Conservation (phyloP, 2,113 vertebrate genomes). For the Baryphthengus martii region DNA sequence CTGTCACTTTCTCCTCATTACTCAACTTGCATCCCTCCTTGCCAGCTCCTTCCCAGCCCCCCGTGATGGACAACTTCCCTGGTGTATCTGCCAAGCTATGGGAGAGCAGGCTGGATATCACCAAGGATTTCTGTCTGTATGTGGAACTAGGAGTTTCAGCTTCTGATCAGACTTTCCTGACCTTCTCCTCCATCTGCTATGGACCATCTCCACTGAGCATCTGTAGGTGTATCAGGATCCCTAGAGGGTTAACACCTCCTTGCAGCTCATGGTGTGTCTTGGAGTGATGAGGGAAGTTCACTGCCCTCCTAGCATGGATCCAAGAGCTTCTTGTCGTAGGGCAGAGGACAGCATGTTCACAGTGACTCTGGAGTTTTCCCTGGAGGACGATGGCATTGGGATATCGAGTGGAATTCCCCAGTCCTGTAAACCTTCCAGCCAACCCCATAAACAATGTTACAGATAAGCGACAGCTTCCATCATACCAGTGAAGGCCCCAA, state of each 20-base stretch:
- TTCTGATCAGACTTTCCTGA: not conserved
- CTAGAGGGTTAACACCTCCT: conserved; percentile 41
- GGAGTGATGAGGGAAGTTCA: not conserved
- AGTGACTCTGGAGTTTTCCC: not conserved
- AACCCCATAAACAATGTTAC: not conserved
- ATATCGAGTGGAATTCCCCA: conserved; percentile 16
- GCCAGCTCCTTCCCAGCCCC: not conserved
- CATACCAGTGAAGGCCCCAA: not conserved
- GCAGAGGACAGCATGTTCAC: conserved; percentile 20
- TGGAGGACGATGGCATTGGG: not conserved
- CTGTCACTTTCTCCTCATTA: not conserved
- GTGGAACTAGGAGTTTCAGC: not conserved
- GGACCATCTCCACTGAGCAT: not conserved
- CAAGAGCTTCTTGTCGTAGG: not conserved
- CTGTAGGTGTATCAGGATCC: not conserved
- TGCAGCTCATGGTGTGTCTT: not conserved
- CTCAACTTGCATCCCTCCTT: not conserved
- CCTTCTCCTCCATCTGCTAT: not conserved
- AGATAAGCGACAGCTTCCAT: not conserved
- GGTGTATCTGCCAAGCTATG: not conserved
- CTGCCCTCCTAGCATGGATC: not conserved
- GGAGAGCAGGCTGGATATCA: not conserved
- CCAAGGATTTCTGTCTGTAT: not conserved
- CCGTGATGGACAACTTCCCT: not conserved
- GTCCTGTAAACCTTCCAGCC: not conserved